Conservation (phyloP, 2,797 vertebrate species). For the Catamblyrhynchus diadema region DNA sequence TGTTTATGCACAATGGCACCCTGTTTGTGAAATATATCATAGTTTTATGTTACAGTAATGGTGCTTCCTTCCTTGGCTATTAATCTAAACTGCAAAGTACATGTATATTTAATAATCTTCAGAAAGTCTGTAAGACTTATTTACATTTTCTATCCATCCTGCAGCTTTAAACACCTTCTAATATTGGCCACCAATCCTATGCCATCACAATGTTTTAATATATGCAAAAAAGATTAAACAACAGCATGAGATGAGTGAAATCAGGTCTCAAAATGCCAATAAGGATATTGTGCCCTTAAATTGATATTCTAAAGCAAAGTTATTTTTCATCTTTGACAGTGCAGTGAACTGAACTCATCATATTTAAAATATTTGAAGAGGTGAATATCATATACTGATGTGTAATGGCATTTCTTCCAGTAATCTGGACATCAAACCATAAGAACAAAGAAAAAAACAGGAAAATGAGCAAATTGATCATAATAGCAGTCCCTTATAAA, state of each 20-base stretch:
- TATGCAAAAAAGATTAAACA: constrained; percentile 56
- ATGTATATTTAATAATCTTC: constrained; percentile 75
- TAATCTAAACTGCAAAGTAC: constrained; percentile 60
- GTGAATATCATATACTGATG: neutral
- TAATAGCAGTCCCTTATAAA: constrained; percentile 34
- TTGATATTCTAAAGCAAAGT: constrained; percentile 18
- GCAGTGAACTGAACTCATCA: neutral
- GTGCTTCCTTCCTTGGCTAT: constrained; percentile 57
- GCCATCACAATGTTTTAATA: constrained; percentile 54
- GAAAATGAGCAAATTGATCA: constrained; percentile 37
- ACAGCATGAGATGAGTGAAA: constrained; percentile 46
- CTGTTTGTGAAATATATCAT: constrained; percentile 63
- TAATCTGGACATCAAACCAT: neutral
- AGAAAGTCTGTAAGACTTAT: constrained; percentile 64
- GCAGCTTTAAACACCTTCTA: constrained; percentile 64
- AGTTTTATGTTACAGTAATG: constrained; percentile 51
- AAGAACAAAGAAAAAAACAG: neutral
- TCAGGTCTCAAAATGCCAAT: constrained; percentile 25
- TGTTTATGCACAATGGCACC: constrained; percentile 52
- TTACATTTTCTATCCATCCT: constrained; percentile 64
- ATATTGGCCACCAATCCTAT: constrained; percentile 55
- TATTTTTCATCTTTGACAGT: constrained; percentile 12
- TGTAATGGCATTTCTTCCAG: neutral
- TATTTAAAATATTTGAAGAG: constrained; percentile 34
- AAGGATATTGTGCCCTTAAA: constrained; percentile 37